These are phyloP conservation scores for Ormyrus nitidulus DNA, from an alignment of 2,888 invertebrate species.

Conservation along the genomic window DNA sequence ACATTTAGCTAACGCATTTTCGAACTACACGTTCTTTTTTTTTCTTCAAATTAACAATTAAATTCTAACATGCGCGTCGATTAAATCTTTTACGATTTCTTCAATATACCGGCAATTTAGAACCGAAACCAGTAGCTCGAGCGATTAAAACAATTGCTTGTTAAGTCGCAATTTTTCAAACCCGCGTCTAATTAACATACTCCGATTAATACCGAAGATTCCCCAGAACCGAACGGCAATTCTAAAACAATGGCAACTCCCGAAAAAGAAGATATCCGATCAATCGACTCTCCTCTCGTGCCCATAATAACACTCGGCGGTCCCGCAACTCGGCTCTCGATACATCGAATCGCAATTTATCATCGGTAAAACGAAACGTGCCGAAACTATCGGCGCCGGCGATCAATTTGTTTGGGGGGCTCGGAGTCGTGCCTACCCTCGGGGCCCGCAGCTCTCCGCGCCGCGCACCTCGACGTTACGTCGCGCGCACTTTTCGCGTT, in stretches of 20 bases:
- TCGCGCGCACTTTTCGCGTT: slow-evolving; percentile 7
- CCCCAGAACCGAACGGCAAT: not conserved
- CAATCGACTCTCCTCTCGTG: too few species aligned
- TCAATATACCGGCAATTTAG: slow-evolving; percentile 3
- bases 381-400: slow-evolving; percentile 49
- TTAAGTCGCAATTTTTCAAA: not conserved
- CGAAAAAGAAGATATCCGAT: not conserved
- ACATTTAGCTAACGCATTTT: too few species aligned
- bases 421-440: slow-evolving; percentile 44
- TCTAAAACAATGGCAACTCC: not conserved
- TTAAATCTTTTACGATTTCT: too few species aligned
- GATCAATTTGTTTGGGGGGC: slow-evolving; percentile 48
- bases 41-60: too few species aligned
- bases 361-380: slow-evolving; percentile 55
- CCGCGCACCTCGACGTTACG: not conserved
- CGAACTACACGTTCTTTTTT: too few species aligned
- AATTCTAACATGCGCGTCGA: too few species aligned
- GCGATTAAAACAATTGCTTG: not conserved
- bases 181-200: slow-evolving; percentile 22
- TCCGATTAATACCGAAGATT: not conserved
- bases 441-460: slow-evolving; percentile 19
- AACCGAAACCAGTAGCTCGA: not conserved
- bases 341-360: slow-evolving; percentile 41
- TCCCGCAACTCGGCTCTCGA: not conserved
- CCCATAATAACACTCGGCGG: too few species aligned